These are phyloP conservation scores for Zalophus californianus DNA, from an alignment of 2,797 vertebrate genomes.

Conservation along the genomic window DNA sequence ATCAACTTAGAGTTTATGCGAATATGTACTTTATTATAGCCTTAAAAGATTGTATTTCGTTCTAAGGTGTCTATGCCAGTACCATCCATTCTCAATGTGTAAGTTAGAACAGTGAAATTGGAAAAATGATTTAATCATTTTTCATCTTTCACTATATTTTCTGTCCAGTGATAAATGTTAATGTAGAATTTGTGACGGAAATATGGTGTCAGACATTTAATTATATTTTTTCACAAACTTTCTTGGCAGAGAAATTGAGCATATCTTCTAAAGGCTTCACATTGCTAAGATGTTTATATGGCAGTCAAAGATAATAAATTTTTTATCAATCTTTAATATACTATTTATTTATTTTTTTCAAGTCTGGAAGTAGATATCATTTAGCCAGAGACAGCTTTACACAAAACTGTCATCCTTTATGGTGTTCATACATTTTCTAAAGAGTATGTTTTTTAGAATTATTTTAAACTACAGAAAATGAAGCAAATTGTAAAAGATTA, in stretches of 20 bases:
- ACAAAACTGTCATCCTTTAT: conserved; percentile 73
- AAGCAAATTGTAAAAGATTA: conserved; percentile 80
- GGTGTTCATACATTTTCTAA: conserved; percentile 73
- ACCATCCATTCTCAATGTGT: not conserved
- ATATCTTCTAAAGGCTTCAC: conserved; percentile 66
- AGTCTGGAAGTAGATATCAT: conserved; percentile 76
- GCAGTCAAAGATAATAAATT: conserved; percentile 65
- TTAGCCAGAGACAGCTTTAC: conserved; percentile 74
- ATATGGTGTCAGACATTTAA: conserved; percentile 17
- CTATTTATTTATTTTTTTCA: conserved; percentile 73
- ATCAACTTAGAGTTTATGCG: not conserved
- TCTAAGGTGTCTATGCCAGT: not conserved
- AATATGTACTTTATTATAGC: not conserved
- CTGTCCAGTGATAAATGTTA: not conserved
- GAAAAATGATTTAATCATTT: not conserved
- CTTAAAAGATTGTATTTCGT: not conserved
- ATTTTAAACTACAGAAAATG: conserved; percentile 72
- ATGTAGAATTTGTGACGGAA: conserved; percentile 21
- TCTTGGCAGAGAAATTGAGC: conserved; percentile 54
- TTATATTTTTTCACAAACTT: conserved; percentile 19
- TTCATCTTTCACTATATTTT: not conserved
- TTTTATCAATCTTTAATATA: conserved; percentile 53
- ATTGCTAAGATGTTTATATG: conserved; percentile 54
- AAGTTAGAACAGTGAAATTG: not conserved
- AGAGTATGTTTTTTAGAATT: conserved; percentile 67